A percentile compares a stretch with the other conserved stretches of the same genome.
Evolutionary conservation across 2,888 invertebrate species (phyloP).

Genomic region (Opisthograptis luteolata): DNA sequence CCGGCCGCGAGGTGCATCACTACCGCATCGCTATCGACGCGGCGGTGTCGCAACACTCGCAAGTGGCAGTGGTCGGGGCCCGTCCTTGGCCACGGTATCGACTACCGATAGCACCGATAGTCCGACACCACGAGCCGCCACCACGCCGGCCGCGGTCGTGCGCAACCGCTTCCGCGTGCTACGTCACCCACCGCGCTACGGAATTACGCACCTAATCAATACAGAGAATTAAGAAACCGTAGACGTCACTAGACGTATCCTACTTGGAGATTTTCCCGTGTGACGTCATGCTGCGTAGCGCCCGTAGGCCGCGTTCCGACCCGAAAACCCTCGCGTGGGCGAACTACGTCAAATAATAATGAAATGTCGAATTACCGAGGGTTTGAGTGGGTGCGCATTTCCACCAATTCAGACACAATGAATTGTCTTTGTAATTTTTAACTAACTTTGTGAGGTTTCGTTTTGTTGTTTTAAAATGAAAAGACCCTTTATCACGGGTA

Average conservation of each 20-base stretch:
- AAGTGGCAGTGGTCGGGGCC: constrained; percentile 56
- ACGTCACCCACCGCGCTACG: constrained; percentile 55
- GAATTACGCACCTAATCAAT: constrained; percentile 50
- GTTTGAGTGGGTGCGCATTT: constrained; percentile 40
- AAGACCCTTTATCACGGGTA: not conserved
- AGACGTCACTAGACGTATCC: constrained; percentile 47
- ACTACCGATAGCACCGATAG: too few relatives aligned
- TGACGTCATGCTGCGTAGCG: constrained; percentile 65
- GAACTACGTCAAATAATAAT: constrained; percentile 45
- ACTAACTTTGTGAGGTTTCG: constrained; percentile 43
- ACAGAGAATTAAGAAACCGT: constrained; percentile 43
- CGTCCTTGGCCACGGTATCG: constrained; percentile 73
- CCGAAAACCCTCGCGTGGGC: constrained; percentile 43
- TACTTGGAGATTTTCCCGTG: constrained; percentile 49
- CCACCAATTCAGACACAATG: constrained; percentile 36
- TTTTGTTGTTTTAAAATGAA: constrained; percentile 36
- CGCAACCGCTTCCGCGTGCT: constrained; percentile 72
- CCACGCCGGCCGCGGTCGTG: constrained; percentile 54
- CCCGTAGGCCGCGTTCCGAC: constrained; percentile 43
- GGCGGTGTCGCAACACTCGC: constrained; percentile 56
- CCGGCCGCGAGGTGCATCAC: constrained; percentile 29
- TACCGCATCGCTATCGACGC: constrained; percentile 44
- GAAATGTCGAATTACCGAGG: constrained; percentile 40
- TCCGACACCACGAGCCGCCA: constrained; percentile 45
- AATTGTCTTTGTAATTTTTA: constrained; percentile 41